Percentiles rank a stretch among this genome's conserved stretches.
phyloP scores from a whole-genome alignment of 2,797 vertebrate genomes.

The Lepus oiostolus region DNA sequence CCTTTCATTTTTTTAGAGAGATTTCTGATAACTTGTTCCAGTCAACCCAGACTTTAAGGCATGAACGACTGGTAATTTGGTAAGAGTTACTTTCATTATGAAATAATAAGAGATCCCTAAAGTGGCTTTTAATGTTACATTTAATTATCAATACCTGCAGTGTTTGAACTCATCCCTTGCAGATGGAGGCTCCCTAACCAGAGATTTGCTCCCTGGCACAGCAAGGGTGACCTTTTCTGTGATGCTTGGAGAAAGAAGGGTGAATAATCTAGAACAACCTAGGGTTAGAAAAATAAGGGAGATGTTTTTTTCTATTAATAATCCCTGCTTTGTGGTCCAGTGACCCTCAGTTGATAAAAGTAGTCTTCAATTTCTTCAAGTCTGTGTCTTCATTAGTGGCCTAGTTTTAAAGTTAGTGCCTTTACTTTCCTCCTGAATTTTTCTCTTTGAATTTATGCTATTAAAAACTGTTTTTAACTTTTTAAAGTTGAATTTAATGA shows the following conservation, averaged over 20 bases:
- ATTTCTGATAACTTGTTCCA: background rate
- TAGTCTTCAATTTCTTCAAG: background rate
- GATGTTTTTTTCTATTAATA: background rate
- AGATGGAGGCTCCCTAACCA: background rate
- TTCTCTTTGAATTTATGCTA: background rate
- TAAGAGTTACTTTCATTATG: constrained; percentile 42
- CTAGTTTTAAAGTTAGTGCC: background rate
- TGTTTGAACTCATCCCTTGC: background rate
- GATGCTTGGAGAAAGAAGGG: background rate
- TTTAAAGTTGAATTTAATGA: constrained; percentile 98
- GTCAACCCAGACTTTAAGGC: constrained; percentile 34
- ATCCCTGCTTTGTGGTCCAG: background rate
- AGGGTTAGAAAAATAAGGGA: background rate
- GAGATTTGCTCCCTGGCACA: background rate
- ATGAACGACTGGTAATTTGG: constrained; percentile 39
- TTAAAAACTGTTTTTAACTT: constrained; percentile 88
- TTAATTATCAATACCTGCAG: constrained; percentile 1
- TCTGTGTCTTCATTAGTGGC: background rate
- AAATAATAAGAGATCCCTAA: constrained; percentile 49
- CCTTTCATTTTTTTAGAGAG: constrained; percentile 4
- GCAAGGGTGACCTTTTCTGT: background rate
- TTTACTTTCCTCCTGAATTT: constrained; percentile 18
- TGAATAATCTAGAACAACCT: background rate
- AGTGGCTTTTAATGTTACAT: constrained; percentile 8
- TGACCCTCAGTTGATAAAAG: background rate